Percentiles rank a stretch among this genome's conserved stretches.
Evolutionary conservation across 2,888 invertebrate genomes (phyloP).

Genomic region (Cistogaster globosa): DNA sequence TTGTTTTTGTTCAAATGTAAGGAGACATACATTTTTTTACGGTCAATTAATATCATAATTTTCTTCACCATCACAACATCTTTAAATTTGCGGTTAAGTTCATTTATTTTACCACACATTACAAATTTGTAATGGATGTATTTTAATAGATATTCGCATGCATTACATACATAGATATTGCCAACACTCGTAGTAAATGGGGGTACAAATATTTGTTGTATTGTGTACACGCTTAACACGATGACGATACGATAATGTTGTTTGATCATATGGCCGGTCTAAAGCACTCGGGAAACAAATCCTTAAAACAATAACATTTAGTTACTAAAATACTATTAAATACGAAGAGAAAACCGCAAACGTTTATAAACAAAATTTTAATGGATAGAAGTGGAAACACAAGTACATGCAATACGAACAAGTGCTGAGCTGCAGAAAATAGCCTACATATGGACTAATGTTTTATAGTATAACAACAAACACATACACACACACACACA

Average conservation of each 20-base stretch:
- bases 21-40: not conserved
- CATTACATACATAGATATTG: constrained; percentile 1
- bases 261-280: constrained; percentile 68
- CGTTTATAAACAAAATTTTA: not conserved
- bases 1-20: not conserved
- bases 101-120: constrained; percentile 41
- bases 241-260: constrained; percentile 45
- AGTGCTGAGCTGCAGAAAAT: not conserved
- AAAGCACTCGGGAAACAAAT: constrained; percentile 42
- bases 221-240: constrained; percentile 52
- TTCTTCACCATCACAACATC: constrained; percentile 19
- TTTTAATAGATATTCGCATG: not conserved
- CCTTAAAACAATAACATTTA: constrained; percentile 62
- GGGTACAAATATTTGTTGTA: constrained; percentile 37
- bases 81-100: constrained; percentile 52
- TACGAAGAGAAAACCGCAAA: constrained; percentile 32
- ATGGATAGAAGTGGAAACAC: too few relatives aligned
- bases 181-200: not conserved
- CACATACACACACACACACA: too few relatives aligned
- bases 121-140: not conserved
- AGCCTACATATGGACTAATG: constrained; percentile 33
- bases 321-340: constrained; percentile 44
- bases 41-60: constrained; percentile 4
- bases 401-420: too few relatives aligned
- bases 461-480: not conserved